Base-by-base conservation (phyloP, 2,113 vertebrate species). In the Phyllostomus discolor region DNA sequence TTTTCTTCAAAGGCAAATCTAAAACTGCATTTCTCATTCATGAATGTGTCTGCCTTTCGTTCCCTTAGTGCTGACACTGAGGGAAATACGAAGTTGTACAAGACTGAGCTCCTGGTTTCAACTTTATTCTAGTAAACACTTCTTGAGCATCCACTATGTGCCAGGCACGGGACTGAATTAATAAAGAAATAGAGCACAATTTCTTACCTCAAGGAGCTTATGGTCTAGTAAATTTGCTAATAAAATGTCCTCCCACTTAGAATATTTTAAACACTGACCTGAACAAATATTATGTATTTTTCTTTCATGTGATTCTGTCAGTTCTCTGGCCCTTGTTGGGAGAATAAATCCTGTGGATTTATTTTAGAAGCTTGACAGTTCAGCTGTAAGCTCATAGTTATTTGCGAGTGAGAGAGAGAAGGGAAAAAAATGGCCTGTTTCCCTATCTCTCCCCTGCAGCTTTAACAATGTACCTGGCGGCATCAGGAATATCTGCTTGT, bases 301-400 rank as follows among this genome's bases (percentile, higher is more conserved):
- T 95, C 62, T 83, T 78, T 35, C 87, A 26, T 82, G 73, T 62
- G 69, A 81, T 79, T 94, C 54, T 95, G 73, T 94, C 91, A 62
- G n/a, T 95, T 93, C 80, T 95, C 48, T 95, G 88, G 81, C 73
- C 80, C 73, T 97, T 94, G 26, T 48, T 90, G 95, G 73, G 81
- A 97, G 86, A 95, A 92, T 94, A 96, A 97, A 96, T 94, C 88
- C 75, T 46, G 1, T 5, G 59, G 72, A 97, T 97, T 96, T 95
- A 94, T 97, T 94, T 78, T 83, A 82, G 86, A 95, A 79, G 70
- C 90, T 94, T 91, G 78, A 75, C 91, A 97, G 54, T 92, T 97
- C 62, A 96, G 50, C 82, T 94, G 79, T 83, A 76, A 96, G 82
- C 67, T 95, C 87, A 57, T 35, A 52, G 85, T 94, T 93, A 57